Evolutionary conservation across 1,140 invertebrate genomes (phyloP).

Genomic region (Phortica variegata): DNA sequence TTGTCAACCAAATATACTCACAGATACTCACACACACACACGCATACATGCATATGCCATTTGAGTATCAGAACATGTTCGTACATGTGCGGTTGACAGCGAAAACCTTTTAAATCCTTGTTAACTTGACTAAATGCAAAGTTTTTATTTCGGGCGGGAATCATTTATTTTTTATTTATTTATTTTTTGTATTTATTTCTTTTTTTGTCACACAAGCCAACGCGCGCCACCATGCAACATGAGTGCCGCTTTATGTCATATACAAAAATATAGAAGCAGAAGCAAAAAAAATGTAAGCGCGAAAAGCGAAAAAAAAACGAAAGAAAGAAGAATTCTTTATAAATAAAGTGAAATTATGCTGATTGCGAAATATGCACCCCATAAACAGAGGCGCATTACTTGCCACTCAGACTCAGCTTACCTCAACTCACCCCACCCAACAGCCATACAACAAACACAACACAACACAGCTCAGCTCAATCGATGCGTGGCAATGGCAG

Average conservation of each 20-base stretch:
- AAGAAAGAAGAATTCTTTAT: too few species aligned
- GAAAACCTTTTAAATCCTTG: constrained; percentile 56
- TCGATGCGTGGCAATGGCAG: not conserved
- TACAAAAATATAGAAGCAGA: too few species aligned
- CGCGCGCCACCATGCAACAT: too few species aligned
- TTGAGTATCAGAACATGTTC: constrained; percentile 10
- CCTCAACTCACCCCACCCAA: not conserved
- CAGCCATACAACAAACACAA: too few species aligned
- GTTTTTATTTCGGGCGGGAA: constrained; percentile 42
- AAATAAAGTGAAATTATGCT: constrained; percentile 43
- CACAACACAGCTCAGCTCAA: not conserved
- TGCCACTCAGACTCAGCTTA: constrained; percentile 7
- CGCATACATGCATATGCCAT: constrained; percentile 16
- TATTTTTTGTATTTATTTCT: not conserved
- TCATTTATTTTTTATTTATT: constrained; percentile 25
- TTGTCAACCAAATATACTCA: constrained; percentile 31
- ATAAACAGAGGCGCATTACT: too few species aligned
- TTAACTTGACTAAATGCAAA: constrained; percentile 50
- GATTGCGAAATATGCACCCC: constrained; percentile 33
- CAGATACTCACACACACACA: too few species aligned
- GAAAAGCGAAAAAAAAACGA: too few species aligned
- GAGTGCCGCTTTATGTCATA: too few species aligned
- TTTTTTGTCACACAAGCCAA: too few species aligned
- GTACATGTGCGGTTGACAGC: constrained; percentile 40
- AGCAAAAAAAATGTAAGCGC: too few species aligned